phyloP scores from a whole-genome alignment of 2,888 invertebrate species.

The Rhagonycha fulva region DNA sequence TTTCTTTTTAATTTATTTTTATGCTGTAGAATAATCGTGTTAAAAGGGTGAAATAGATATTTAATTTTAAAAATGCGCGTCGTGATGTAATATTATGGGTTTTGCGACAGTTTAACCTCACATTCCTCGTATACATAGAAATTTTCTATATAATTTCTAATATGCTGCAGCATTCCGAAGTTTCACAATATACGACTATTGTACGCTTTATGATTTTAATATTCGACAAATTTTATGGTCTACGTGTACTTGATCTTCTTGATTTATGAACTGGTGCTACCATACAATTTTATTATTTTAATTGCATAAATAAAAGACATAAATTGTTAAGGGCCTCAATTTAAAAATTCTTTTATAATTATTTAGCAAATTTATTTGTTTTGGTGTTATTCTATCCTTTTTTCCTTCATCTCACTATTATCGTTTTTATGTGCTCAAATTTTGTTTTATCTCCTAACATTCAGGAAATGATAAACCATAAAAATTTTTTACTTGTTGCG shows the following conservation, averaged over 20 bases:
- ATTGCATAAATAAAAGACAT: background rate
- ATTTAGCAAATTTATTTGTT: background rate
- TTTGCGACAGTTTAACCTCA: background rate
- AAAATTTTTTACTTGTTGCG: no score
- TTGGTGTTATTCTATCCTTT: background rate
- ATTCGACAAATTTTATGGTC: background rate
- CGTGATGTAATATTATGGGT: background rate
- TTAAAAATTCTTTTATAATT: background rate
- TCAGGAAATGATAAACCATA: no score
- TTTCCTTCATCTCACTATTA: no score
- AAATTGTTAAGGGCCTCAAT: background rate
- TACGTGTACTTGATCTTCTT: background rate
- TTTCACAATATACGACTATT: slow-evolving; percentile 4
- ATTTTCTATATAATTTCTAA: background rate
- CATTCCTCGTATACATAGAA: background rate
- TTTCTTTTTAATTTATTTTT: slow-evolving; percentile 12
- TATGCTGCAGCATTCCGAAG: background rate
- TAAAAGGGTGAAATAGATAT: background rate
- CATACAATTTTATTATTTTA: background rate
- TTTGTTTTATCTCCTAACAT: no score
- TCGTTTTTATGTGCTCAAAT: no score
- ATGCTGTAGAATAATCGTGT: background rate
- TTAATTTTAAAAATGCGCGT: background rate
- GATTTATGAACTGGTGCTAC: background rate
- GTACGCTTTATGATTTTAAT: slow-evolving; percentile 21